These are phyloP conservation scores for Artibeus lituratus DNA, from an alignment of 2,797 vertebrate species.

Conservation along the genomic window DNA sequence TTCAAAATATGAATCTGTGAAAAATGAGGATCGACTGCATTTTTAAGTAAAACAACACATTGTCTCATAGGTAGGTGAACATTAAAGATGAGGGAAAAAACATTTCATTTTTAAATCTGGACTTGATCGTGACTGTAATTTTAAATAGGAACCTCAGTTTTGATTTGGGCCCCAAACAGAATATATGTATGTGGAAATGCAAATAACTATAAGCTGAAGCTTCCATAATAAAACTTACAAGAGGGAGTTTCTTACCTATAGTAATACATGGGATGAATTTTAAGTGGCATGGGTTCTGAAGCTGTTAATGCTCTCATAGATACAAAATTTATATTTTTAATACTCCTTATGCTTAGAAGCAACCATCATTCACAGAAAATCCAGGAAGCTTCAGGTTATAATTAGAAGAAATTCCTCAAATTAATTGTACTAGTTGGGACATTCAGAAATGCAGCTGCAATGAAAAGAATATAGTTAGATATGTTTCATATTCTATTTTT, in stretches of 20 bases:
- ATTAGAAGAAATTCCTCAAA: conserved; percentile 9
- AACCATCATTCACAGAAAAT: not conserved
- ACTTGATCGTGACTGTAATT: not conserved
- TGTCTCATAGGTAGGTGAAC: not conserved
- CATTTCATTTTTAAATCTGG: not conserved
- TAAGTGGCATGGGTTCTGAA: not conserved
- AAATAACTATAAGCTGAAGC: not conserved
- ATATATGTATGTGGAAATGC: not conserved
- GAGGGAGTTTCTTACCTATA: not conserved
- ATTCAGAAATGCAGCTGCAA: not conserved
- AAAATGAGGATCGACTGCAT: not conserved
- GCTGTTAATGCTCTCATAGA: not conserved
- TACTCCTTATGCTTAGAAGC: not conserved
- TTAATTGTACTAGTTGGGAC: not conserved
- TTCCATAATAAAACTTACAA: not conserved
- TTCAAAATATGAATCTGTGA: not conserved
- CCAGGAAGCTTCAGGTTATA: not conserved
- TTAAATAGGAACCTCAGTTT: not conserved
- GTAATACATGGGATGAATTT: not conserved
- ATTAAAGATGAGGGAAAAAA: not conserved
- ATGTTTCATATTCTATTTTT: not conserved
- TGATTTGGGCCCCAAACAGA: not conserved
- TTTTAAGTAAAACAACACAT: conserved; percentile 13
- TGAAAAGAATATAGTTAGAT: not conserved
- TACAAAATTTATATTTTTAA: conserved; percentile 24